Evolutionary conservation across 2,888 invertebrate species (phyloP).

Genomic region (Antheraea assamensis): DNA sequence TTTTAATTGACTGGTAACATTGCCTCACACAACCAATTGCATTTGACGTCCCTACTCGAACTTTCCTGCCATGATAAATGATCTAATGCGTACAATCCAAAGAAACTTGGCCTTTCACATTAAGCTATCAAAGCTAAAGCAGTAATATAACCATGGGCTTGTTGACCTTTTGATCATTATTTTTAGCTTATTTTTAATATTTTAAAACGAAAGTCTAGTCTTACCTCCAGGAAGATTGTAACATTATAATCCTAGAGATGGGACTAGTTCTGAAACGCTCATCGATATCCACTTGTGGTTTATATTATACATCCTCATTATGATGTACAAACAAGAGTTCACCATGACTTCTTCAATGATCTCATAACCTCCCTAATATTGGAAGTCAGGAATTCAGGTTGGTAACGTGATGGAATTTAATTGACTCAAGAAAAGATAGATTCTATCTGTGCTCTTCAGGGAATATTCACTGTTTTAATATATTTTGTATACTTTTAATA

Average conservation of each 20-base stretch:
- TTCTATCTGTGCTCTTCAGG: neutral
- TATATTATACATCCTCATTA: neutral
- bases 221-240: neutral
- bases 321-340: neutral
- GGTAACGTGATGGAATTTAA: neutral
- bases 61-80: neutral
- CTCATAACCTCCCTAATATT: neutral
- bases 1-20: too few relatives aligned
- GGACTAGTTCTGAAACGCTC: neutral
- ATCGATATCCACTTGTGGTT: neutral
- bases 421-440: neutral
- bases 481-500: neutral
- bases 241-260: neutral
- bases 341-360: neutral
- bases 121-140: neutral
- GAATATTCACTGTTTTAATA: neutral
- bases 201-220: neutral
- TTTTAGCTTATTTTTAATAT: neutral
- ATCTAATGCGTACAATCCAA: neutral
- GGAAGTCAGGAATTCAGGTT: neutral
- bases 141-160: neutral
- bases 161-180: neutral
- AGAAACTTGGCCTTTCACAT: neutral
- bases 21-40: too few relatives aligned
- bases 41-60: too few relatives aligned